Evolutionary conservation across 2,888 invertebrate genomes (phyloP).

Genomic region (Xylophagus ater): DNA sequence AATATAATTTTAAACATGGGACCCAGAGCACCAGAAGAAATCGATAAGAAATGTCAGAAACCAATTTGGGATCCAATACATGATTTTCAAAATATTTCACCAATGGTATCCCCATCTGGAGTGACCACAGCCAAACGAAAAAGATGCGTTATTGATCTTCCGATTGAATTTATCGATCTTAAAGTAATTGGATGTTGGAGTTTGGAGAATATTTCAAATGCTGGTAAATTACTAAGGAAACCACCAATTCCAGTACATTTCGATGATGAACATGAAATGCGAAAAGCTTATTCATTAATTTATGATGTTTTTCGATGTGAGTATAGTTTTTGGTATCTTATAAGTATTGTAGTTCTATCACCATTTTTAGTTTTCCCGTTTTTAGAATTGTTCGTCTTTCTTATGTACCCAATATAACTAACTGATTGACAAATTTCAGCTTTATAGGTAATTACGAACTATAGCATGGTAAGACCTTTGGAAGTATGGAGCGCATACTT

Average conservation of each 20-base stretch:
- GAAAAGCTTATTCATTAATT: conserved; percentile 43
- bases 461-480: too few relatives aligned
- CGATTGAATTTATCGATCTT: conserved; percentile 25
- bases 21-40: conserved; percentile 23
- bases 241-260: conserved; percentile 29
- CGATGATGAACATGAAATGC: conserved; percentile 44
- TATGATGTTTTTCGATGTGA: conserved; percentile 48
- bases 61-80: conserved; percentile 28
- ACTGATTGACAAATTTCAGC: too few relatives aligned
- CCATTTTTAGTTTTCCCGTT: too few relatives aligned
- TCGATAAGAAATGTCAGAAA: conserved; percentile 24
- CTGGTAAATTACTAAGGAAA: conserved; percentile 29
- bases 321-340: too few relatives aligned
- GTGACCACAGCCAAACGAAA: conserved; percentile 17
- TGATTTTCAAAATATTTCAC: conserved; percentile 24
- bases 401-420: too few relatives aligned
- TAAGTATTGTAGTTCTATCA: too few relatives aligned
- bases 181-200: conserved; percentile 27
- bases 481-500: too few relatives aligned
- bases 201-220: conserved; percentile 29
- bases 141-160: conserved; percentile 24
- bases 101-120: conserved; percentile 25
- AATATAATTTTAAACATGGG: too few relatives aligned
- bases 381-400: too few relatives aligned
- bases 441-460: too few relatives aligned